Evolutionary conservation across 2,888 invertebrate species (phyloP), one percentile per base, ranked within the genome.

Genomic region (Mamestra brassicae): DNA sequence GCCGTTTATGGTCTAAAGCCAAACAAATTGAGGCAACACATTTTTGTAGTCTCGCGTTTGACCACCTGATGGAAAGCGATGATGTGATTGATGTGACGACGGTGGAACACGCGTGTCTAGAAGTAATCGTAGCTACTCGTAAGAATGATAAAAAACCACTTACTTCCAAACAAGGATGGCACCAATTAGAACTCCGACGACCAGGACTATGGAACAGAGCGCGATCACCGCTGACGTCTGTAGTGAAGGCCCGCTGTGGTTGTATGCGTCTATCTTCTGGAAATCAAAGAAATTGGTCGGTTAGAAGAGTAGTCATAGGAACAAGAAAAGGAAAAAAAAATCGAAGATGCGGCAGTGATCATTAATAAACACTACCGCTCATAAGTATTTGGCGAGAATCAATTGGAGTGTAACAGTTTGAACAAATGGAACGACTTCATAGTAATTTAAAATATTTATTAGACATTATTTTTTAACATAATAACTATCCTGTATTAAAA

Each of bases 191-290:
- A 98, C 97, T 92, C 98, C 98, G 88, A 98, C 97, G 87, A 98
- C 97, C 87, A 98, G 97, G 78, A 98, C 97, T 89, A 98, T 97
- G 89, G 98, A 98, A 95, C 98, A 98, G 88, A 98, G 97, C 85
- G 98, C 98, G 95, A 98, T 98, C 95, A 98, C 97, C 89, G 98
- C 98, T 88, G 98, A 98, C 87, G 98, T 98, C 96, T 98, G 98
- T 89, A 98, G 96, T 84, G 98, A 98, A 87, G 98, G 98, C 92
- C 98, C 98, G 95, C 97, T 98, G 95, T 98, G 98, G 95, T 98
- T 98, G 97, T 98, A 98, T 86, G 98, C 98, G 97, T 98, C 98
- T 96, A 98, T 98, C 97, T 98, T 98, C 98, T 98, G 98, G 11
- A 97, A 97, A 85, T 89, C 91, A 93, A 92, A 93, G 85, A 76